A percentile compares a stretch with the other conserved stretches of the same genome.
Evolutionary conservation across 2,113 vertebrate genomes (phyloP).

Genomic region (Corapipo altera): DNA sequence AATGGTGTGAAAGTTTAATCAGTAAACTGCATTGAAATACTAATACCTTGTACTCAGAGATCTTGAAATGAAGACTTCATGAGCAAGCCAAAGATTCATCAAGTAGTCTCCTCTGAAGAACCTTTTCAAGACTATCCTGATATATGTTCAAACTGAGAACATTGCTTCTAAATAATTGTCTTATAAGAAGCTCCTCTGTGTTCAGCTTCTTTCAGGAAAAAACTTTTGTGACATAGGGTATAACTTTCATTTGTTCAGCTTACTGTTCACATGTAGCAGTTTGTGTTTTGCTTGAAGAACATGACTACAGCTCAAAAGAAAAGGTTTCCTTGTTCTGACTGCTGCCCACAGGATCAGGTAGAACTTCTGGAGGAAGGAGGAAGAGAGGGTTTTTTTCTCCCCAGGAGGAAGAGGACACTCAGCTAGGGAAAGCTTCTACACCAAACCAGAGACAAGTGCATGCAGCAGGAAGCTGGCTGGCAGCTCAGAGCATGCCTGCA

Average conservation of each 20-base stretch:
- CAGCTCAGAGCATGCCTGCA: background rate
- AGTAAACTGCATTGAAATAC: background rate
- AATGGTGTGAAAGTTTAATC: background rate
- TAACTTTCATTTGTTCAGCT: slow-evolving; percentile 14
- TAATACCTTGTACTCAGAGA: background rate
- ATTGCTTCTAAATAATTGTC: background rate
- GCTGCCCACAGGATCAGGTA: slow-evolving; percentile 37
- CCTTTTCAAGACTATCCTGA: background rate
- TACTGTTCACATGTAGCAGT: slow-evolving; percentile 41
- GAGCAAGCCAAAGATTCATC: background rate
- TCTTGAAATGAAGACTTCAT: background rate
- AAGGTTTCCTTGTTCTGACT: slow-evolving; percentile 47
- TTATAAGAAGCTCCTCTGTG: background rate
- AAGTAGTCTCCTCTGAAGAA: background rate
- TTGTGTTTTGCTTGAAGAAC: slow-evolving; percentile 61
- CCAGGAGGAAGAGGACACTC: background rate
- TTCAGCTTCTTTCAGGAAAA: background rate
- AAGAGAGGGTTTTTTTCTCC: slow-evolving; percentile 24
- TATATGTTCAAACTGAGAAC: background rate
- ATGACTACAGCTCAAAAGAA: slow-evolving; percentile 53
- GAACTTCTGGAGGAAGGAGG: slow-evolving; percentile 55
- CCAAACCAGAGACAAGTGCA: background rate
- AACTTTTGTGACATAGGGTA: background rate
- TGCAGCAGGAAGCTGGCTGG: background rate
- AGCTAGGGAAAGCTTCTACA: background rate